phyloP scores from a whole-genome alignment of 30 jellyfish, hydroid and myxozoan species.

The Aurelia sp. region DNA sequence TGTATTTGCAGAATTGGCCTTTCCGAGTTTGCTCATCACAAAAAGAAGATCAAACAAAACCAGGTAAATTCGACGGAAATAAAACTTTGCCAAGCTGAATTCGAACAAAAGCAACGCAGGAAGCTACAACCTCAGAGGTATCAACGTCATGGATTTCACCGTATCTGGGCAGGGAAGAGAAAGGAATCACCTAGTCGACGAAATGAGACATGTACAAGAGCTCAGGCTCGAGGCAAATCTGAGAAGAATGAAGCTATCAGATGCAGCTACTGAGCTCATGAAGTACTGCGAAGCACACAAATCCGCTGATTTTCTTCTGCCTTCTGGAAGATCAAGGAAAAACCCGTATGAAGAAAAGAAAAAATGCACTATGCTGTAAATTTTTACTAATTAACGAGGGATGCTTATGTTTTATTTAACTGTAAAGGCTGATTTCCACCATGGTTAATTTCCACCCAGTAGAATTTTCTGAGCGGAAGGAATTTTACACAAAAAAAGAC shows the following conservation, averaged over 20 bases:
- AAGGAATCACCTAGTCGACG: slow-evolving; percentile 67
- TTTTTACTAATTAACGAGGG: too few species aligned
- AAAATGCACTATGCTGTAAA: slow-evolving; percentile 52
- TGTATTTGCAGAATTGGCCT: too few species aligned
- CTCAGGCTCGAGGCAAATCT: slow-evolving; percentile 58
- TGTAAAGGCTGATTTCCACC: too few species aligned
- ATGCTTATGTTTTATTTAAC: too few species aligned
- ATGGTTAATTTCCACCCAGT: too few species aligned
- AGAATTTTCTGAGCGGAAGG: too few species aligned
- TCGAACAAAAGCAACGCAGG: background rate
- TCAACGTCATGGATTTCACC: slow-evolving; percentile 60
- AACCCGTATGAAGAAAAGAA: slow-evolving; percentile 82
- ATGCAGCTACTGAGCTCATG: slow-evolving; percentile 74
- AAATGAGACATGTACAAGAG: slow-evolving; percentile 75
- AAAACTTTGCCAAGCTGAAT: slow-evolving; percentile 12
- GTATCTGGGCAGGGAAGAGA: slow-evolving; percentile 75
- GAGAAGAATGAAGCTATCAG: slow-evolving; percentile 69
- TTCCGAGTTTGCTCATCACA: too few species aligned
- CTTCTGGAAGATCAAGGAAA: slow-evolving; percentile 65
- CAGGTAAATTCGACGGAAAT: too few species aligned
- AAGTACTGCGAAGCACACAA: slow-evolving; percentile 72
- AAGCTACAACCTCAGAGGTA: slow-evolving; percentile 22
- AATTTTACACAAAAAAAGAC: too few species aligned
- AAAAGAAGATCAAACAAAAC: too few species aligned
- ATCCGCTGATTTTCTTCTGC: slow-evolving; percentile 69